Conservation (phyloP, 1,140 invertebrate species). For the Ctenoplectra terminalis region DNA sequence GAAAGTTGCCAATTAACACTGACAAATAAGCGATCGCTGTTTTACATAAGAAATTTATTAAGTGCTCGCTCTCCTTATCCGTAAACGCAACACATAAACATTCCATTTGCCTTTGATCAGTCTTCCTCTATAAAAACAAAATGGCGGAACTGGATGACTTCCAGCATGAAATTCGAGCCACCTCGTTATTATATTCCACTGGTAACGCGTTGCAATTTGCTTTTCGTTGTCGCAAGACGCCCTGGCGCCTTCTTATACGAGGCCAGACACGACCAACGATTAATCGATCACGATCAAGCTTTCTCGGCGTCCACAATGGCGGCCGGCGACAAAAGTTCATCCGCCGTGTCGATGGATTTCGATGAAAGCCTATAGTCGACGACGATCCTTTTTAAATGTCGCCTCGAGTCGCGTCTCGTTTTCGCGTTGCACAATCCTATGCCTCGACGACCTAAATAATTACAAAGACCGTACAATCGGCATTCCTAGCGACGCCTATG, state of each 20-base stretch:
- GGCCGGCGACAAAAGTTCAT: neutral
- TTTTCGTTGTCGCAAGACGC: neutral
- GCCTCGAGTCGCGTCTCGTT: constrained; percentile 21
- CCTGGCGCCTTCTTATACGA: neutral
- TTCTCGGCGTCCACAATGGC: neutral
- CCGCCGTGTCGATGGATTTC: constrained; percentile 4
- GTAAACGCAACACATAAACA: neutral
- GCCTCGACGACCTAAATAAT: constrained; percentile 61
- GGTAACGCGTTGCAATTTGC: constrained; percentile 26
- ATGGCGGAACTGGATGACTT: neutral
- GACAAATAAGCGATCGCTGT: constrained; percentile 46
- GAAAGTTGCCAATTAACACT: constrained; percentile 52
- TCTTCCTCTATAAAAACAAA: neutral
- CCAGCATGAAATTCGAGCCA: constrained; percentile 8
- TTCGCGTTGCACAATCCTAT: constrained; percentile 54
- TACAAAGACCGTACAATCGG: constrained; percentile 64
- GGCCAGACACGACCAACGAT: neutral
- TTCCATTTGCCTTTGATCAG: neutral
- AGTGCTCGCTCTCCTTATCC: neutral
- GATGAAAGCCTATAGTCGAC: neutral
- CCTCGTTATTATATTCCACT: neutral
- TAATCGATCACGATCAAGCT: constrained; percentile 35
- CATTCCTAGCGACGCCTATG: constrained; percentile 58
- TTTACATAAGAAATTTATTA: constrained; percentile 38
- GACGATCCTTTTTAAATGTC: constrained; percentile 34